Evolutionary conservation across 2,113 vertebrate species (phyloP).

Genomic region (Seriola dumerili): DNA sequence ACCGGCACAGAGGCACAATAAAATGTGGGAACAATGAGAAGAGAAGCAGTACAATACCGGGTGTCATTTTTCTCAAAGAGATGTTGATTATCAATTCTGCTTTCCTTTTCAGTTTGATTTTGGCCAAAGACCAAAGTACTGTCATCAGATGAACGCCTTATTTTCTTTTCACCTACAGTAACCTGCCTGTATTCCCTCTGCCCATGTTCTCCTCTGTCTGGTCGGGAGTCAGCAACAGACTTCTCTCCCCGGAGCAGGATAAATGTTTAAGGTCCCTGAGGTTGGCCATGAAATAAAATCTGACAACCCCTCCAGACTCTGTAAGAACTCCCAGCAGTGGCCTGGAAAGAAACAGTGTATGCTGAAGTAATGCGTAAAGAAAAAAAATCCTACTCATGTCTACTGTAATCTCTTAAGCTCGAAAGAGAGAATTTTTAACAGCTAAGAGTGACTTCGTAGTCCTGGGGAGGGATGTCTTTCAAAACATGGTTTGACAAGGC

Average conservation of each 20-base stretch:
- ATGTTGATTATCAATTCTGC: background rate
- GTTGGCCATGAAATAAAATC: conserved; percentile 72
- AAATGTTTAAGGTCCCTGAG: conserved; percentile 71
- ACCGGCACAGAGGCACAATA: background rate
- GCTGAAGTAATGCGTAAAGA: conserved; percentile 40
- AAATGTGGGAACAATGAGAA: conserved; percentile 20
- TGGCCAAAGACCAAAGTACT: conserved; percentile 39
- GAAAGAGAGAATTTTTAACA: conserved; percentile 9
- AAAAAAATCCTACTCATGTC: conserved; percentile 34
- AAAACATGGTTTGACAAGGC: conserved; percentile 38
- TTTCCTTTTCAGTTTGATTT: conserved; percentile 49
- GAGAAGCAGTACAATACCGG: background rate
- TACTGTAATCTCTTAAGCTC: conserved; percentile 28
- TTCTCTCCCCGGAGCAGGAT: conserved; percentile 69
- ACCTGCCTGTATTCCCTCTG: conserved; percentile 40
- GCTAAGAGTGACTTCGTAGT: conserved; percentile 27
- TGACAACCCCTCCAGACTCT: conserved; percentile 62
- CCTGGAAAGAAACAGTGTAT: conserved; percentile 37
- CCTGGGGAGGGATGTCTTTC: conserved; percentile 20
- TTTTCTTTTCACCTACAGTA: conserved; percentile 43
- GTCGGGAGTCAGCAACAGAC: conserved; percentile 56
- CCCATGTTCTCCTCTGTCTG: conserved; percentile 40
- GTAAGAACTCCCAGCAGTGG: conserved; percentile 50
- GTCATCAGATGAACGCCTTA: conserved; percentile 39
- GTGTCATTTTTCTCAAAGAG: background rate